Evolutionary conservation across 2,797 vertebrate species (phyloP).

Genomic region (Mormyrops attenuatus): DNA sequence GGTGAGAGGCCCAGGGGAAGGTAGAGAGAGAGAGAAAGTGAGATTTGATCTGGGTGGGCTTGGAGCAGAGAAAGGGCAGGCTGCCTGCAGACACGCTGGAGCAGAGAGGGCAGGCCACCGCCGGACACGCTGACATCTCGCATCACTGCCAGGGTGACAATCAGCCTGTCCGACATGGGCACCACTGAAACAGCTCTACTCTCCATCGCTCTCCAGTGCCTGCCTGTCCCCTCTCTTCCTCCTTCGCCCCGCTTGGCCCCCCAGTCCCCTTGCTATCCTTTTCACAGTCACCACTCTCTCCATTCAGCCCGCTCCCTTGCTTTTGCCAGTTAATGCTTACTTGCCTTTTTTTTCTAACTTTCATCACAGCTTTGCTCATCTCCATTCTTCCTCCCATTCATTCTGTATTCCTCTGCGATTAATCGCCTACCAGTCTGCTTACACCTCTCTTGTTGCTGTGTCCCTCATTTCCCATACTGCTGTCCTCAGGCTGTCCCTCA

Average conservation of each 20-base stretch:
- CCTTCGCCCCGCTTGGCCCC: not conserved
- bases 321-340: not conserved
- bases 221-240: not conserved
- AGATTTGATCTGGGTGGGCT: constrained; percentile 20
- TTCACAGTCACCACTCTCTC: not conserved
- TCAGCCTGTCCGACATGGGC: constrained; percentile 28
- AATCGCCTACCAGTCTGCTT: constrained; percentile 7
- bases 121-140: constrained; percentile 52
- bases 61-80: constrained; percentile 22
- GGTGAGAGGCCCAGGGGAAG: constrained; percentile 31
- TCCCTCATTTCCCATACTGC: not conserved
- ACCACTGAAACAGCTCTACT: not conserved
- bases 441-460: constrained; percentile 12
- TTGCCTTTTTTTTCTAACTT: not conserved
- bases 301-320: not conserved
- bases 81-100: constrained; percentile 52
- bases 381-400: not conserved
- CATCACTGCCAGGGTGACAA: constrained; percentile 46
- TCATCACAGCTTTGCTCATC: not conserved
- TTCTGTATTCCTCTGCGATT: not conserved
- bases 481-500: not conserved
- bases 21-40: constrained; percentile 28
- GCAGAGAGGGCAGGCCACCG: constrained; percentile 25
- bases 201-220: not conserved
- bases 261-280: not conserved